A percentile compares a stretch with the other conserved stretches of the same genome.
phyloP scores from a whole-genome alignment of 2,113 vertebrate species.

The Dasypus novemcinctus region DNA sequence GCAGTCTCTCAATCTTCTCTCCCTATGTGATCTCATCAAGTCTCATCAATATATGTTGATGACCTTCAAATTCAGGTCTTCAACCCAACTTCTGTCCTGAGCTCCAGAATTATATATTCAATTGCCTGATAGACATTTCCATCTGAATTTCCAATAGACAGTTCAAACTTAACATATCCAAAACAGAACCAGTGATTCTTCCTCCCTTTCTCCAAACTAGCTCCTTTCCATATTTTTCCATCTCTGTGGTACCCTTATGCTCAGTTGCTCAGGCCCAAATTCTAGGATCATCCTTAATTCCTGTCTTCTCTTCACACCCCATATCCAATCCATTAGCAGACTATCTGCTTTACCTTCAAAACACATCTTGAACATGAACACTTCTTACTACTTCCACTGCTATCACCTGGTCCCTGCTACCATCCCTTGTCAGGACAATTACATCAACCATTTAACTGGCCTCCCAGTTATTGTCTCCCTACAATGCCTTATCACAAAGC shows the following conservation, averaged over 20 bases:
- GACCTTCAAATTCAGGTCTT: not conserved
- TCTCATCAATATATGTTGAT: not conserved
- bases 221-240: not conserved
- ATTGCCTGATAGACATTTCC: not conserved
- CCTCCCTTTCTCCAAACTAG: not conserved
- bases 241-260: not conserved
- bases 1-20: not conserved
- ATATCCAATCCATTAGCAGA: not conserved
- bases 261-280: not conserved
- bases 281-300: not conserved
- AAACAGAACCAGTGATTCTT: not conserved
- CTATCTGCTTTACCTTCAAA: not conserved
- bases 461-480: not conserved
- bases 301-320: not conserved
- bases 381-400: not conserved
- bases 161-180: not conserved
- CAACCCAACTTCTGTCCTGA: not conserved
- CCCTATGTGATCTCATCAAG: not conserved
- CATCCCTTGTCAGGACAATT: not conserved
- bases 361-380: not conserved
- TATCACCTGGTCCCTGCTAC: not conserved
- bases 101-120: not conserved
- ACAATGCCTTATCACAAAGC: not conserved
- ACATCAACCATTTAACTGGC: not conserved
- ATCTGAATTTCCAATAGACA: not conserved